Base-by-base conservation (phyloP, 2,113 vertebrate species). In the Apteryx owenii region DNA sequence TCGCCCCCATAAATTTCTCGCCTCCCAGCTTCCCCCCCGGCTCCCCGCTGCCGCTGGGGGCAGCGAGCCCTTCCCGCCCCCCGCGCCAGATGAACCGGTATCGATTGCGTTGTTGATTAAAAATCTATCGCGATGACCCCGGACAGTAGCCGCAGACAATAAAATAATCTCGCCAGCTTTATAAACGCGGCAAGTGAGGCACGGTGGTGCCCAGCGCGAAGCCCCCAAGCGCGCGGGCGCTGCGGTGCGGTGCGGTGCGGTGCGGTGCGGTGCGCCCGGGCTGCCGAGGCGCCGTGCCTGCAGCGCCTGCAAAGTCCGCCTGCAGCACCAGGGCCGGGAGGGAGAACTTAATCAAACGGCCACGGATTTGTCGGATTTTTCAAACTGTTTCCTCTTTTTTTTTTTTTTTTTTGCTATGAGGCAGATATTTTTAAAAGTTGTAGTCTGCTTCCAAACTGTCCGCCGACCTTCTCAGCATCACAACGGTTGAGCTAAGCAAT, bases 41-140 rank as follows among this genome's bases (percentile, higher is more conserved):
- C 68, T 87, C 58, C n/a, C 48, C 83, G 38, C n/a, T 4, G 23
- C 54, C 81, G 8, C 68, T 10, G 29, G 54, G 54, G 15, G 28
- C 28, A 29, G 28, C 28, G 15, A 31, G 8, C 28, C 29, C 54
- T 15, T 16, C 18, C 51, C n/a, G 50, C 46, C 69, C 93, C 64
- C 53, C 78, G 18, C 50, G 60, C 23, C 60, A 75, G 66, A 73
- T n/a, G 33, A 38, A 12, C 46, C 58, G 78, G 0, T 97, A 98
- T 97, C 96, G 98, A 98, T 98, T 79, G 96, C 94, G 97, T 97
- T 95, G 97, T 36, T 98, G 98, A 98, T 98, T 98, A 98, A 98
- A 97, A 98, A 98, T 95, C 98, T 97, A 97, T 98, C 97, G 97
- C 97, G 97, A 98, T 97, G 98, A 97, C 98, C 98, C 97, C 95